A percentile compares a stretch with the other conserved stretches of the same genome.
Evolutionary conservation across 2,888 invertebrate genomes (phyloP).

Genomic region (Mythimna loreyi): DNA sequence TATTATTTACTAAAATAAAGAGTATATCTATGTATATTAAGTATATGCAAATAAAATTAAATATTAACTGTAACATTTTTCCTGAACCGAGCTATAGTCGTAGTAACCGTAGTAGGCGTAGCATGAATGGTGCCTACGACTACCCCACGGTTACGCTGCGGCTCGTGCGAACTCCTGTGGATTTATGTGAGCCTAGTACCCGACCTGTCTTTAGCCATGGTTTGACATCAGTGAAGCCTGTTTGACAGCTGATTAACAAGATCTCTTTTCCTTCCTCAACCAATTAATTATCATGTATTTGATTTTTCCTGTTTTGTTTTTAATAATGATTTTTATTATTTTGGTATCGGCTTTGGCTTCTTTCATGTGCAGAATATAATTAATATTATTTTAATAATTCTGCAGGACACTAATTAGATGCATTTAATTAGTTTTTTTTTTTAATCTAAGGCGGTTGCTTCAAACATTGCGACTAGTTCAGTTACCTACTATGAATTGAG

Average conservation of each 20-base stretch:
- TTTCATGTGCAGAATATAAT: background rate
- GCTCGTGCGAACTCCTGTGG: slow-evolving; percentile 53
- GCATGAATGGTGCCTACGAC: slow-evolving; percentile 48
- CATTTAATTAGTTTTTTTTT: background rate
- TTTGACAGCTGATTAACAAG: slow-evolving; percentile 81
- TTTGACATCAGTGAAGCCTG: slow-evolving; percentile 86
- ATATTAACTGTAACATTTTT: background rate
- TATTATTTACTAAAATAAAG: too few relatives aligned
- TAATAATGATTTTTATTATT: background rate
- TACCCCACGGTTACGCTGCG: slow-evolving; percentile 17
- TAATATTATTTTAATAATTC: background rate
- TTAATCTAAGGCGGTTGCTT: background rate
- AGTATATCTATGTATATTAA: too few relatives aligned
- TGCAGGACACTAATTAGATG: slow-evolving; percentile 1
- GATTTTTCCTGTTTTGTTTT: slow-evolving; percentile 6
- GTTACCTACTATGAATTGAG: background rate
- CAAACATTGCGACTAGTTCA: background rate
- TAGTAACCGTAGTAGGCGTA: slow-evolving; percentile 40
- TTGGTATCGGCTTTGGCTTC: background rate
- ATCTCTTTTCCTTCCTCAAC: slow-evolving; percentile 33
- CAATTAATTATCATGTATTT: background rate
- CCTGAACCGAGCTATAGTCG: slow-evolving; percentile 28
- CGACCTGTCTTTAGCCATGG: slow-evolving; percentile 86
- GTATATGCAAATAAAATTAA: background rate
- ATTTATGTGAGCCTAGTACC: slow-evolving; percentile 80